Conservation (phyloP, 2,888 invertebrate genomes). For the Rhabditophanes sp. region DNA sequence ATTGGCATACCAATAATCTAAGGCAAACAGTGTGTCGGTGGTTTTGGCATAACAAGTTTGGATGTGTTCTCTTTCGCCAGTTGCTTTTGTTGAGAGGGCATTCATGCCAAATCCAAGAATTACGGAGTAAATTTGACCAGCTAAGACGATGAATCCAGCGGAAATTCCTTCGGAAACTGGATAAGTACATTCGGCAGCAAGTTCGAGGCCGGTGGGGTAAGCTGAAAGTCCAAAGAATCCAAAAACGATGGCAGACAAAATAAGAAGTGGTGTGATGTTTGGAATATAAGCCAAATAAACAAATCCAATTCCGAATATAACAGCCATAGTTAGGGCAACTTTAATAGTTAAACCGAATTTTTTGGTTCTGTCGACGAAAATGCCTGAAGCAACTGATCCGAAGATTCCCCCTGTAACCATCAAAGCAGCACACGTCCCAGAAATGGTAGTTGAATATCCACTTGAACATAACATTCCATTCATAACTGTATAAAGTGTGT, state of each 20-base stretch:
- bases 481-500: conserved; percentile 43
- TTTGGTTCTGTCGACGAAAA: conserved; percentile 48
- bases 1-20: too few species aligned
- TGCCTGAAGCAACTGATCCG: conserved; percentile 33
- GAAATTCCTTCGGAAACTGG: conserved; percentile 50
- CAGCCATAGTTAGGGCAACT: conserved; percentile 36
- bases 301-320: conserved; percentile 37
- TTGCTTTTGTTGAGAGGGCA: not conserved
- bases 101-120: conserved; percentile 35
- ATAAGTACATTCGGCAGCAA: conserved; percentile 49
- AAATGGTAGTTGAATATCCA: conserved; percentile 47
- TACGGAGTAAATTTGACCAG: conserved; percentile 45
- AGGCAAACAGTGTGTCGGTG: too few species aligned
- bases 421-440: conserved; percentile 39
- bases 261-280: conserved; percentile 28
- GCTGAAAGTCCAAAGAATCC: conserved; percentile 49
- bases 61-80: not conserved
- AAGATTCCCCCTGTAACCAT: conserved; percentile 47
- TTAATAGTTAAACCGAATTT: conserved; percentile 49
- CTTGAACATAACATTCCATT: conserved; percentile 48
- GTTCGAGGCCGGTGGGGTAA: conserved; percentile 48
- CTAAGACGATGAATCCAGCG: conserved; percentile 48
- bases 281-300: conserved; percentile 20
- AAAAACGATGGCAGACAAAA: conserved; percentile 43
- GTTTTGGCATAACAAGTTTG: not conserved